These are phyloP conservation scores for Cephus nigrinus DNA, from an alignment of 2,888 invertebrate genomes.

Conservation along the genomic window DNA sequence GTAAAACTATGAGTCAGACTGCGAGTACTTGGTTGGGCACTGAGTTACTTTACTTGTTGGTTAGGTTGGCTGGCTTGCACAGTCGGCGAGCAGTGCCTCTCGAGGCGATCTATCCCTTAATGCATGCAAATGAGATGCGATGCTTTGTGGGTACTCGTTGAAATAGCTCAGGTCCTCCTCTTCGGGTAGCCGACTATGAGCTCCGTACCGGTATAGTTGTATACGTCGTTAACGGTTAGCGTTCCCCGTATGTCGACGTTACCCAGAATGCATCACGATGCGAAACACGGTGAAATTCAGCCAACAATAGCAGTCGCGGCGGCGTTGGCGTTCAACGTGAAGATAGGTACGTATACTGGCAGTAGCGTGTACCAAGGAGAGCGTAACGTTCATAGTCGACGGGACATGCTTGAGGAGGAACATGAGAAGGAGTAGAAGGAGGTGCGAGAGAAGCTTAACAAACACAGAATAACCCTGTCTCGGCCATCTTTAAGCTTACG, in stretches of 20 bases:
- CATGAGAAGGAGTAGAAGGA: no score
- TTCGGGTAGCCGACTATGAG: slow-evolving; percentile 19
- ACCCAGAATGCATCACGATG: slow-evolving; percentile 13
- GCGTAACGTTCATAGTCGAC: not conserved
- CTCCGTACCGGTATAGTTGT: slow-evolving; percentile 26
- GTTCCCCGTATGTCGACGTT: slow-evolving; percentile 14
- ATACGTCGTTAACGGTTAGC: slow-evolving; percentile 30
- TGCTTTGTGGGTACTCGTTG: slow-evolving; percentile 36
- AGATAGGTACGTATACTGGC: not conserved
- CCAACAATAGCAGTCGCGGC: not conserved
- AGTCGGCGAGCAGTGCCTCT: slow-evolving; percentile 7
- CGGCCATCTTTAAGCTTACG: not conserved
- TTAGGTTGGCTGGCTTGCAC: not conserved
- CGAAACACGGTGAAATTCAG: slow-evolving; percentile 20
- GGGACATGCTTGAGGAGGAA: not conserved
- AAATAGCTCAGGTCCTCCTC: slow-evolving; percentile 15
- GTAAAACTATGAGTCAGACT: not conserved
- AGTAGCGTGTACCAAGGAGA: not conserved
- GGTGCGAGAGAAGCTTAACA: not conserved
- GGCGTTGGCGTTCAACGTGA: not conserved
- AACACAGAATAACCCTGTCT: not conserved
- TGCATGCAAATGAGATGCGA: slow-evolving; percentile 49
- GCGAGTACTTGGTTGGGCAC: not conserved
- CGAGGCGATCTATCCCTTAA: slow-evolving; percentile 42
- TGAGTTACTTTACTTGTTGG: not conserved